Percentiles rank a stretch among this genome's conserved stretches.
Conservation (phyloP, 1,140 invertebrate species). For the Drosophila quadrilineata region DNA sequence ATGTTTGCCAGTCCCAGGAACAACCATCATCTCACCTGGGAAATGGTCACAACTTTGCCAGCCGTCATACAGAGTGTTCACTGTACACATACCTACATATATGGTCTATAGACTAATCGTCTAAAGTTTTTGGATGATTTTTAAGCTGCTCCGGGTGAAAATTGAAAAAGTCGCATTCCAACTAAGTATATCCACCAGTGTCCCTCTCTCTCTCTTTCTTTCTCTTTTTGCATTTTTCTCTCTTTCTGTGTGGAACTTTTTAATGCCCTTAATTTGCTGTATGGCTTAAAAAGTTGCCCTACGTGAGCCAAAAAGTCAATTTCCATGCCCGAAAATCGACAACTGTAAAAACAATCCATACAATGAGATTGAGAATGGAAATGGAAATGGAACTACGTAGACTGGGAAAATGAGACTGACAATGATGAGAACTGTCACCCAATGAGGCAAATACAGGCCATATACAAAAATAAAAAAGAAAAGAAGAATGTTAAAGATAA, state of each 20-base stretch:
- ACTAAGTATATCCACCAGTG: too few relatives aligned
- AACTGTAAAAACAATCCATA: slow-evolving; percentile 47
- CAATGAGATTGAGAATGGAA: too few relatives aligned
- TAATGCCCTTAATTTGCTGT: slow-evolving; percentile 50
- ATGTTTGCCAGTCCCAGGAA: slow-evolving; percentile 18
- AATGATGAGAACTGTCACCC: slow-evolving; percentile 28
- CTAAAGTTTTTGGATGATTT: slow-evolving; percentile 43
- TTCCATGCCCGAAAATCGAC: slow-evolving; percentile 29
- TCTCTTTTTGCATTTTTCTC: neutral
- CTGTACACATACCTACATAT: too few relatives aligned
- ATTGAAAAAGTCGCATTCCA: slow-evolving; percentile 48
- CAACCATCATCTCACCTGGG: neutral
- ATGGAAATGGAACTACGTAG: too few relatives aligned
- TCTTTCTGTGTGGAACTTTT: slow-evolving; percentile 34
- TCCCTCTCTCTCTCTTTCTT: slow-evolving; percentile 5
- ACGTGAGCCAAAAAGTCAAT: slow-evolving; percentile 47
- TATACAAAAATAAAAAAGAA: slow-evolving; percentile 15
- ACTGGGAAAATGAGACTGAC: too few relatives aligned
- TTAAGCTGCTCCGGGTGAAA: slow-evolving; percentile 42
- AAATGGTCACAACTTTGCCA: slow-evolving; percentile 20
- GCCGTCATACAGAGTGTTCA: too few relatives aligned
- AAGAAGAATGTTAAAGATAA: neutral
- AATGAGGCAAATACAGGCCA: slow-evolving; percentile 32
- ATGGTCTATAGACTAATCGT: slow-evolving; percentile 34
- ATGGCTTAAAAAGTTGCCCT: slow-evolving; percentile 47